Conservation (phyloP, 2,113 vertebrate species). For the Scophthalmus maximus region DNA sequence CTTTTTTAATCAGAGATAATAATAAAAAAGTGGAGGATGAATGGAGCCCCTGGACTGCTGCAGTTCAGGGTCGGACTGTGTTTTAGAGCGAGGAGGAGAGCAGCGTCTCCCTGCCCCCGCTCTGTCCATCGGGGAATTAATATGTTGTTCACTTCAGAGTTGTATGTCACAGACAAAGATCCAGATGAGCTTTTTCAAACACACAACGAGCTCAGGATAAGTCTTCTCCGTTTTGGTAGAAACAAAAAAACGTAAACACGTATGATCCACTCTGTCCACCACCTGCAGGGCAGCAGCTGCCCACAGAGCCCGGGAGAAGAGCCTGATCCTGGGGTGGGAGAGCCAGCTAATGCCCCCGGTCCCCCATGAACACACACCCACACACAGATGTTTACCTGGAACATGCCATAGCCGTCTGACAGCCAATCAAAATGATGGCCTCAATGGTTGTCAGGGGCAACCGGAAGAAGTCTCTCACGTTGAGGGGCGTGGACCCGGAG, state of each 20-base stretch:
- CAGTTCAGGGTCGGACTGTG: neutral
- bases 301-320: neutral
- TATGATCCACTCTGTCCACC: neutral
- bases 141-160: neutral
- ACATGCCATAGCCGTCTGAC: conserved; percentile 67
- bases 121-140: neutral
- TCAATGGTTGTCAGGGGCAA: conserved; percentile 83
- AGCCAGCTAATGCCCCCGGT: conserved; percentile 2
- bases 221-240: too few relatives aligned
- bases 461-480: conserved; percentile 85
- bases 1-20: neutral
- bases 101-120: neutral
- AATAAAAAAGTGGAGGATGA: neutral
- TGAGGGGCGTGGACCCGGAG: conserved; percentile 94
- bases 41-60: too few relatives aligned
- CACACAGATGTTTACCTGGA: neutral
- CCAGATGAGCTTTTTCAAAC: neutral
- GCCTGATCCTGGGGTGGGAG: conserved; percentile 28
- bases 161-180: neutral
- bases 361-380: neutral
- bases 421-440: conserved; percentile 84
- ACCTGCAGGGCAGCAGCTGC: conserved; percentile 28
- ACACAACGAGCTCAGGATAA: neutral
- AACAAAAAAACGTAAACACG: too few relatives aligned
- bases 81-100: neutral